Percentiles rank a stretch among this genome's conserved stretches.
Conservation (phyloP, 2,797 vertebrate genomes). For the Danio choprae region DNA sequence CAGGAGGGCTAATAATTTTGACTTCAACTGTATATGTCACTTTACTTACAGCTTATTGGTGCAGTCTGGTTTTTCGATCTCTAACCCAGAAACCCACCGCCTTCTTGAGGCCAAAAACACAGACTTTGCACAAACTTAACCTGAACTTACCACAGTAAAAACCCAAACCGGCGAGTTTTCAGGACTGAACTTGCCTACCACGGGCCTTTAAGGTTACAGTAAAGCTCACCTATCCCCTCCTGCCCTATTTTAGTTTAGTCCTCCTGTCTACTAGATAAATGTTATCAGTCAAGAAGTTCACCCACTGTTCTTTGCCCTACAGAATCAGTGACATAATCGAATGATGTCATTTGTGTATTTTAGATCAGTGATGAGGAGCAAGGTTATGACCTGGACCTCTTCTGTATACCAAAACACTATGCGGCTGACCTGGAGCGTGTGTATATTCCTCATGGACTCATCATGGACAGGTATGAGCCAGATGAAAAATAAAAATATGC, state of each 20-base stretch:
- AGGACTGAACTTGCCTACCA: too few relatives aligned
- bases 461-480: conserved; percentile 90
- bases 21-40: too few relatives aligned
- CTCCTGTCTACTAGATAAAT: not conserved
- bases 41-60: too few relatives aligned
- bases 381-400: conserved; percentile 96
- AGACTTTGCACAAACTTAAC: too few relatives aligned
- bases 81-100: too few relatives aligned
- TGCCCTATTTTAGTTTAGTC: conserved; percentile 10
- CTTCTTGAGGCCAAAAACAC: too few relatives aligned
- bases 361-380: conserved; percentile 96
- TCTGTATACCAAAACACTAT: conserved; percentile 98
- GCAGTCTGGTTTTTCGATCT: too few relatives aligned
- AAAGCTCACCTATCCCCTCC: conserved; percentile 11
- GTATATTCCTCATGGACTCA: conserved; percentile 97
- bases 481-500: not conserved
- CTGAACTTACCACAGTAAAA: too few relatives aligned
- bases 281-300: not conserved
- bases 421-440: conserved; percentile 91
- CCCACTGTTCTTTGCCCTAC: conserved; percentile 8
- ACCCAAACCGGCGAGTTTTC: too few relatives aligned
- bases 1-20: too few relatives aligned
- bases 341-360: conserved; percentile 66
- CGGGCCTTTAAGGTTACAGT: not conserved
- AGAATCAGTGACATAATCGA: not conserved